Evolutionary conservation across 2,113 vertebrate species (phyloP).

Genomic region (Halichoeres trimaculatus): DNA sequence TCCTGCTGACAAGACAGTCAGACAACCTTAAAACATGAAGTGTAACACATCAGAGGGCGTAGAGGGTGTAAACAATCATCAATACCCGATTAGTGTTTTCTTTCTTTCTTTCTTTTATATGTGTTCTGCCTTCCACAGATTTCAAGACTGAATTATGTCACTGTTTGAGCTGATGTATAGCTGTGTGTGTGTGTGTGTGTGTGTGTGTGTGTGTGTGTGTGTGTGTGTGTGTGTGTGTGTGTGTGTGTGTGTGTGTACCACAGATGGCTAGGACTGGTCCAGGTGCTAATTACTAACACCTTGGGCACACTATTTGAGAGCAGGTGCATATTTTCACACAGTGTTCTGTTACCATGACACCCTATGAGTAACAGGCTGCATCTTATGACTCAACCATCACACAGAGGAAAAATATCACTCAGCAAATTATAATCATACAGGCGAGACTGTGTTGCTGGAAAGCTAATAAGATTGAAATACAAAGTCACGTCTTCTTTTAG

Average conservation of each 20-base stretch:
- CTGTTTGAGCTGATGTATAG: conserved; percentile 24
- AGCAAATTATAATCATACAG: conserved; percentile 23
- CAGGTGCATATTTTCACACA: conserved; percentile 67
- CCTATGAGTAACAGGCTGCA: conserved; percentile 57
- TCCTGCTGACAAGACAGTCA: conserved; percentile 78
- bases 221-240: conserved; percentile 10
- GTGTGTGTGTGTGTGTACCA: conserved; percentile 7
- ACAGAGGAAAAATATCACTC: conserved; percentile 42
- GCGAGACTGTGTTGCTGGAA: not conserved
- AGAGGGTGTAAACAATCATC: not conserved
- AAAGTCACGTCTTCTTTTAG: not conserved
- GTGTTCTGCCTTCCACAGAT: not conserved
- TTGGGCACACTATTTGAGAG: conserved; percentile 49
- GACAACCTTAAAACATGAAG: not conserved
- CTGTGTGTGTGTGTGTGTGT: conserved; percentile 18
- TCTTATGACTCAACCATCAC: conserved; percentile 63
- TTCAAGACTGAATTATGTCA: not conserved
- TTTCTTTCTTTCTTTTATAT: not conserved
- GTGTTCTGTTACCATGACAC: conserved; percentile 67
- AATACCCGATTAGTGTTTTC: not conserved
- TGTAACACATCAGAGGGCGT: no score
- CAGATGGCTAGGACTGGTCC: conserved; percentile 36
- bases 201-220: conserved; percentile 3
- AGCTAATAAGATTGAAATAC: not conserved
- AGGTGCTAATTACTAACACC: conserved; percentile 49